These are phyloP conservation scores for Elaeidobius kamerunicus DNA, from an alignment of 2,888 invertebrate genomes.

Conservation along the genomic window DNA sequence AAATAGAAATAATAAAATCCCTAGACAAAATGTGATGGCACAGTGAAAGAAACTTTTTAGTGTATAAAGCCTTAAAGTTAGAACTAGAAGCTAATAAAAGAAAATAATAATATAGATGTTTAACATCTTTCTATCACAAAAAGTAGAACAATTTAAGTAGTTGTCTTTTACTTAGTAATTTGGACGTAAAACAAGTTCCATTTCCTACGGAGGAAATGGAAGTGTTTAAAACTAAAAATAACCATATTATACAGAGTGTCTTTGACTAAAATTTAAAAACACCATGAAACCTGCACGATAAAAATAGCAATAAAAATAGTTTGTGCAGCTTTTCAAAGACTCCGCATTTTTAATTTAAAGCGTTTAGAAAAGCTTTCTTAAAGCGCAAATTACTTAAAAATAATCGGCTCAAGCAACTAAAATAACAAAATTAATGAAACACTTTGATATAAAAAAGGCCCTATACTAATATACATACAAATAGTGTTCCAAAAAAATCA, in stretches of 20 bases:
- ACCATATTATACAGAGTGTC: too few species aligned
- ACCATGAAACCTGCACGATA: too few species aligned
- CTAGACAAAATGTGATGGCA: slow-evolving; percentile 40
- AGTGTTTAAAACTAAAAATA: slow-evolving; percentile 36
- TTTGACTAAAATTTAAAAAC: too few species aligned
- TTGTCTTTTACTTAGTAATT: slow-evolving; percentile 27
- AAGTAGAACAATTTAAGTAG: slow-evolving; percentile 31
- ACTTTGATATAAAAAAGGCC: slow-evolving; percentile 15
- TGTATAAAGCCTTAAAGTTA: slow-evolving; percentile 21
- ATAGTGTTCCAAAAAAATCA: slow-evolving; percentile 11
- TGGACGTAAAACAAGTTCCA: slow-evolving; percentile 41
- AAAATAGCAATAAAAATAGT: too few species aligned
- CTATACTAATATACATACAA: too few species aligned
- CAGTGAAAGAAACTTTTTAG: slow-evolving; percentile 40
- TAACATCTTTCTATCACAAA: slow-evolving; percentile 40
- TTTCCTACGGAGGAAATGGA: slow-evolving; percentile 42
- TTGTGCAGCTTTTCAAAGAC: background rate
- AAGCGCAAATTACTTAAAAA: slow-evolving; percentile 47
- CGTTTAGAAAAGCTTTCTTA: slow-evolving; percentile 39
- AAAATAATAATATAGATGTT: slow-evolving; percentile 28
- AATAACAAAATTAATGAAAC: slow-evolving; percentile 29
- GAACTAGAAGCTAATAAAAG: slow-evolving; percentile 7
- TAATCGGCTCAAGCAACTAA: slow-evolving; percentile 49
- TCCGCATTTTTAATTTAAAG: slow-evolving; percentile 19
- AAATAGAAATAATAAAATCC: slow-evolving; percentile 32